Percentiles rank a stretch among this genome's conserved stretches.
phyloP scores from a whole-genome alignment of 2,888 invertebrate genomes.

The Pseudococcus viburni region DNA sequence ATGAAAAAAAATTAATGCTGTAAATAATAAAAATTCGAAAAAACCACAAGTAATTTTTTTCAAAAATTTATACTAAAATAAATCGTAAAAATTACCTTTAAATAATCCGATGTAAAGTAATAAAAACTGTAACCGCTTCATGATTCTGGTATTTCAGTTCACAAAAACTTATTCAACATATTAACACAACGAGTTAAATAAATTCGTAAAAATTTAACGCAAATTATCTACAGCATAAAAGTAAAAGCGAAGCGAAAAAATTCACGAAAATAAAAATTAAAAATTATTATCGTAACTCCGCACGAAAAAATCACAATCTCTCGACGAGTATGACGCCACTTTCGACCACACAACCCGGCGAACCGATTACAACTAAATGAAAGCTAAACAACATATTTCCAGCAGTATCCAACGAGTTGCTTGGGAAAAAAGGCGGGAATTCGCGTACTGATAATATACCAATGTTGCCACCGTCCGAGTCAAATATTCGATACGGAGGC shows the following conservation, averaged over 20 bases:
- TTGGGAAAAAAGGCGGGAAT: conserved; percentile 47
- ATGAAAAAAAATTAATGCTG: too few relatives aligned
- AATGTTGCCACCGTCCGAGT: neutral
- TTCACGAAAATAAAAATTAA: neutral
- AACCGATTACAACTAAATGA: conserved; percentile 56
- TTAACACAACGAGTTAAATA: conserved; percentile 4
- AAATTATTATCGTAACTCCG: conserved; percentile 20
- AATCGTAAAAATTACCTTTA: conserved; percentile 18
- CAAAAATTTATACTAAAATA: neutral
- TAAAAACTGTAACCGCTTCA: conserved; percentile 42
- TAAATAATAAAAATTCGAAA: neutral
- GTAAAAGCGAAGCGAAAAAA: neutral
- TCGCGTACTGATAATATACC: conserved; percentile 11
- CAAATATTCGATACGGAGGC: neutral
- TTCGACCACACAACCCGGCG: conserved; percentile 31
- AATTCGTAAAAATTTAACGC: neutral
- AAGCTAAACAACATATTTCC: conserved; percentile 24
- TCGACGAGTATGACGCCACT: conserved; percentile 23
- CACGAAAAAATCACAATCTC: conserved; percentile 44
- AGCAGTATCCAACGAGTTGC: conserved; percentile 30
- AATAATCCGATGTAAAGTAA: conserved; percentile 52
- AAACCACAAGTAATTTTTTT: neutral
- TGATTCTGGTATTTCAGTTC: conserved; percentile 38
- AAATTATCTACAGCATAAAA: neutral
- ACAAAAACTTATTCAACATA: conserved; percentile 10